phyloP scores from a whole-genome alignment of 2,113 vertebrate species.

The Setophaga petechia region DNA sequence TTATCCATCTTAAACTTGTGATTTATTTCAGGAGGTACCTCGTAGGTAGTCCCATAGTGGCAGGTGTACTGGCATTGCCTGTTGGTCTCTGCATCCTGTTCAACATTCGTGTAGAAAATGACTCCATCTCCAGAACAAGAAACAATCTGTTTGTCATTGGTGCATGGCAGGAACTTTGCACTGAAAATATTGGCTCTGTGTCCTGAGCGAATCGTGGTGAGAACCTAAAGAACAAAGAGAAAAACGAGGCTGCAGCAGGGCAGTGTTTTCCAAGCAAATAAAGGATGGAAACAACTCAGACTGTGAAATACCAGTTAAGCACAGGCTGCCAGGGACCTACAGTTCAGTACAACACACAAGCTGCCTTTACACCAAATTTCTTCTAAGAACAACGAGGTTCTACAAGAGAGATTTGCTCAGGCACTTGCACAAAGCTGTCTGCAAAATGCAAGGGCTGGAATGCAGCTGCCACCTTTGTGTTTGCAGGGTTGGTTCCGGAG shows the following conservation, averaged over 20 bases:
- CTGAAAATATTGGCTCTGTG: constrained; percentile 99
- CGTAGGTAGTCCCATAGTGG: constrained; percentile 97
- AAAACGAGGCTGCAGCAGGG: not conserved
- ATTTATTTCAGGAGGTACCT: constrained; percentile 74
- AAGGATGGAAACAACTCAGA: not conserved
- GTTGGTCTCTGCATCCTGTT: constrained; percentile 92
- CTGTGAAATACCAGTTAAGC: not conserved
- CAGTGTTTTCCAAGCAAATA: not conserved
- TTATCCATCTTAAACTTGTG: not conserved
- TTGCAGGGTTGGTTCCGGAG: not conserved
- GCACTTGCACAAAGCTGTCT: not conserved
- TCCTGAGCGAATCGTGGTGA: constrained; percentile 95
- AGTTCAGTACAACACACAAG: not conserved
- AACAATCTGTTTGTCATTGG: constrained; percentile 94
- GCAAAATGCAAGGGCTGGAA: not conserved
- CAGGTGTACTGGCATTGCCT: constrained; percentile 96
- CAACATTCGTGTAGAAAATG: constrained; percentile 95
- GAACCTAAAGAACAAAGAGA: constrained; percentile 79
- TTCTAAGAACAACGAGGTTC: not conserved
- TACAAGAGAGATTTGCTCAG: not conserved
- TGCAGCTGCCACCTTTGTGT: not conserved
- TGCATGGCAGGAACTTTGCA: constrained; percentile 96
- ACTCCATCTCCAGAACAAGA: constrained; percentile 98
- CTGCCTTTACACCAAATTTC: not conserved
- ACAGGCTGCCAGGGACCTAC: not conserved